These are phyloP conservation scores for Tenualosa thibaudeaui DNA, from an alignment of 2,797 vertebrate genomes.

Conservation along the genomic window DNA sequence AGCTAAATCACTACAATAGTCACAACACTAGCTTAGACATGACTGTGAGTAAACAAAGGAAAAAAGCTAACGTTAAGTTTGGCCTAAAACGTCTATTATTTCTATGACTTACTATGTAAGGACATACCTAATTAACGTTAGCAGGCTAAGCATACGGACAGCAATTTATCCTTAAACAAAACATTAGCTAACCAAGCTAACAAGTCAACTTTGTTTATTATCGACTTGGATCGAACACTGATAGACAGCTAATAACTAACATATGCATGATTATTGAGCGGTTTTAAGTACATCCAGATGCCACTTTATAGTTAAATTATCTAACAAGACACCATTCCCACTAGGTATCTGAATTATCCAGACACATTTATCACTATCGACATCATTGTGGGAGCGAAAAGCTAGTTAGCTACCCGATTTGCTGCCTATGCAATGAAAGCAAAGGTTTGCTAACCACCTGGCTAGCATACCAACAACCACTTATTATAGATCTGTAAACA, in stretches of 20 bases:
- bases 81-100: not conserved
- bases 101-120: not conserved
- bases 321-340: not conserved
- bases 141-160: not conserved
- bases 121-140: not conserved
- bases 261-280: not conserved
- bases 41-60: not conserved
- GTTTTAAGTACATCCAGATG: not conserved
- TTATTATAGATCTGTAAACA: not conserved
- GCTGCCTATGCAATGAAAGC: not conserved
- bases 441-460: not conserved
- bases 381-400: not conserved
- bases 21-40: not conserved
- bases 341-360: too few species aligned
- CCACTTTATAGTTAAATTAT: not conserved
- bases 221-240: too few species aligned
- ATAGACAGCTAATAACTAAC: not conserved
- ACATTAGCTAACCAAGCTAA: not conserved
- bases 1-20: not conserved
- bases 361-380: not conserved
- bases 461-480: conserved; percentile 4
- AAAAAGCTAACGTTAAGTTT: not conserved
- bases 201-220: not conserved
- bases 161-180: not conserved
- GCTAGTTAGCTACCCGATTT: not conserved